Base-by-base conservation (phyloP, 2,797 vertebrate species). In the Ibycter americanus region DNA sequence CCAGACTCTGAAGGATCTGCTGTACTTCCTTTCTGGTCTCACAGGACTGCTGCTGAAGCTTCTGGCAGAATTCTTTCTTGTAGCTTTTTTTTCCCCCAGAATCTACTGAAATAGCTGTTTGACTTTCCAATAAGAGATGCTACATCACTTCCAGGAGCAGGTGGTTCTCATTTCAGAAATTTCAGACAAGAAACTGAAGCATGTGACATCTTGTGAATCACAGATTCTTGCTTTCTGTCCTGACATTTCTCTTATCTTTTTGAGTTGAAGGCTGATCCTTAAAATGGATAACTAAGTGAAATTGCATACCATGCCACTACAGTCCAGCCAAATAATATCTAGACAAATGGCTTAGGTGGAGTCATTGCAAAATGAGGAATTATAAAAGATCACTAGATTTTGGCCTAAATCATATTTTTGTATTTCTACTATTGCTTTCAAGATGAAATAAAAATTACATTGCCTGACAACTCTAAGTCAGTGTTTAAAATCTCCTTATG, bases 161-260 rank as follows among this genome's bases (percentile, higher is more conserved):
- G 94, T 95, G 95, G 94, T 91, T 96, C 91, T 94, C 4, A 44
- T 95, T 93, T 94, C 82, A 94, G 79, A 93, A 91, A 81, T 89
- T 72, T 88, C 89, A 87, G 79, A 92, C 76, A 92, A 93, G 71
- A 94, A 89, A 83, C 47, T 31, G 12, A 93, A 93, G 46, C 79
- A 83, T 94, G 72, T 92, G 94, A 95, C 84, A 86, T 85, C 40
- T 91, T 92, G 87, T 80, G 91, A 93, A 83, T 91, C 94, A 89
- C 67, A 92, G 67, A 78, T 67, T 94, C 68, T 87, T 88, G 65
- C 63, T 93, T 83, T 94, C 78, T 80, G 68, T 81, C 89, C 79
- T 92, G 91, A 93, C n/a, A 17, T 85, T 91, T 88, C 87, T 80
- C 82, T 90, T 93, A 94, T 92, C 94, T 91, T 89, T 73, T 31